These are phyloP conservation scores for Periplaneta americana DNA, from an alignment of 1,140 invertebrate genomes.

Conservation along the genomic window DNA sequence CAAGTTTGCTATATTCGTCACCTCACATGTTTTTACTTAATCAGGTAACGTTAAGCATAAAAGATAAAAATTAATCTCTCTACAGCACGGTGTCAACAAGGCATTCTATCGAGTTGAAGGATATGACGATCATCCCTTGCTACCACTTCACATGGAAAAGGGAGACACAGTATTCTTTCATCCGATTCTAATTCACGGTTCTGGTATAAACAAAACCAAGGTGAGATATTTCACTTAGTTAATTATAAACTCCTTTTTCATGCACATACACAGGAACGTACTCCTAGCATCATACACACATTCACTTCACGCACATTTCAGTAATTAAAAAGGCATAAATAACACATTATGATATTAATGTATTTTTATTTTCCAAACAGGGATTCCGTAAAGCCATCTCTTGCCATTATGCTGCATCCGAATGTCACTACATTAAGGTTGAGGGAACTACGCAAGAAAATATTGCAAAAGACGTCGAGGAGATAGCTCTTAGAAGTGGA, in stretches of 20 bases:
- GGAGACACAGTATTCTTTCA: constrained; percentile 92
- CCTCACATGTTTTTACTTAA: not conserved
- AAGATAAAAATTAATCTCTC: constrained; percentile 48
- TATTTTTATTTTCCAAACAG: constrained; percentile 40
- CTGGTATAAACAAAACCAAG: constrained; percentile 69
- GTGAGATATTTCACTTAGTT: constrained; percentile 34
- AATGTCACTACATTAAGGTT: constrained; percentile 70
- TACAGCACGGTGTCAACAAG: too few relatives aligned
- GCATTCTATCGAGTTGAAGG: constrained; percentile 75
- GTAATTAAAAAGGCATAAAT: too few relatives aligned
- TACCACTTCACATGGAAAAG: too few relatives aligned
- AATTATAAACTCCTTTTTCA: not conserved
- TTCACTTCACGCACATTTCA: too few relatives aligned
- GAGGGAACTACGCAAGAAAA: constrained; percentile 60
- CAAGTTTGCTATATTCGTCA: too few relatives aligned
- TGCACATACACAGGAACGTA: not conserved
- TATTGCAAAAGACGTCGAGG: constrained; percentile 60
- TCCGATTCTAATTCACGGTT: constrained; percentile 81
- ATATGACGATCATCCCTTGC: constrained; percentile 40
- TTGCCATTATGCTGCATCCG: constrained; percentile 71
- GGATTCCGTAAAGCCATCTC: constrained; percentile 71
- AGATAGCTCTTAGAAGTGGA: constrained; percentile 31
- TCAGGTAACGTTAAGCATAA: not conserved
- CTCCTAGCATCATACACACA: not conserved
- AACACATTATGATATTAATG: too few relatives aligned